Base-by-base conservation (phyloP, 2,888 invertebrate genomes). In the Morinoia aosen region DNA sequence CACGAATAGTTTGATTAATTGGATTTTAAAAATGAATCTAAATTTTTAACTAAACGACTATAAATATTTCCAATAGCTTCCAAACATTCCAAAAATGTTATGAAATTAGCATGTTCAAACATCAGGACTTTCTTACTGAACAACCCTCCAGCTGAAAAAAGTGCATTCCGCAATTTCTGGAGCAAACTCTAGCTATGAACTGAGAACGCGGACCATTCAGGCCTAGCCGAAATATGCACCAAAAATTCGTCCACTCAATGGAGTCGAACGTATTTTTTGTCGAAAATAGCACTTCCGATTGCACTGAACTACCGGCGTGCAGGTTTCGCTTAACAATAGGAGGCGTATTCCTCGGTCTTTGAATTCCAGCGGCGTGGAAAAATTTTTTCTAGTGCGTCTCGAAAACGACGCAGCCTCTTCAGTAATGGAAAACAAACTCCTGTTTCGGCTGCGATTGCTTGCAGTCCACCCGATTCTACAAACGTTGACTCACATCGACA, bases 321-420 rank as follows among this genome's bases (percentile, higher is more conserved):
- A 76, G 76, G 76, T 76, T 76, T 76, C 25, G 76, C 76, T 33
- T 76, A 76, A 76, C 76, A 76, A 76, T 76, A 33, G 76, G 76
- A 76, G 76, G 76, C 76, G 76, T 76, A 76, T 76, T 12, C 76
- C 33, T 33, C 76, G 76, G 76, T 76, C 76, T 76, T 76, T 76
- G 76, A 76, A 76, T 76, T 76, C 76, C 76, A 76, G 76, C 76
- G 76, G 76, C 25, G 76, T 33, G 76, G 76, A 76, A 76, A 76
- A 76, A 76, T 76, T 76, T 61, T 76, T 76, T 76, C 16, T 76
- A 76, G 76, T 76, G 76, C 76, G 33, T 76, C 76, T 76, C 76
- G 25, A 33, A 76, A 76, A 76, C 76, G 76, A 76, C 76, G 76
- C 16, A 76, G 76, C 76, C 76, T 76, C 76, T 76, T 76, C 76